A percentile compares a stretch with the other conserved stretches of the same genome.
phyloP scores from a whole-genome alignment of 2,888 invertebrate species.

The Pristionchus arcanus region DNA sequence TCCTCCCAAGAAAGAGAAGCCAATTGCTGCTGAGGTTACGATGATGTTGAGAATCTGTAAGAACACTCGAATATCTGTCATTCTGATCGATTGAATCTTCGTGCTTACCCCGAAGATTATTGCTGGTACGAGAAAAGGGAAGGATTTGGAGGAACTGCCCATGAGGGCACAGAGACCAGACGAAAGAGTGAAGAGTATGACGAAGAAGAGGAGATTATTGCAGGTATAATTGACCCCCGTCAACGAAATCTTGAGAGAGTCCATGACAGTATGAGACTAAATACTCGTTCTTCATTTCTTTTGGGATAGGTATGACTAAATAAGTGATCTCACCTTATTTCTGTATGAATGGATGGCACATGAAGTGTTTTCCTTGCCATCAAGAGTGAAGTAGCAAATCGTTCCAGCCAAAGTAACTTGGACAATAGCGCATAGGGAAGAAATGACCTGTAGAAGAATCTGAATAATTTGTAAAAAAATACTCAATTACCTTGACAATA shows the following conservation, averaged over 20 bases:
- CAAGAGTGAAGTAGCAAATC: not conserved
- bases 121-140: not conserved
- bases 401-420: not conserved
- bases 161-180: not conserved
- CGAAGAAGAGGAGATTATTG: not conserved
- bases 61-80: not conserved
- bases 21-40: not conserved
- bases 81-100: not conserved
- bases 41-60: not conserved
- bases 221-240: not conserved
- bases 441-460: not conserved
- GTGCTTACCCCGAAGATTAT: not conserved
- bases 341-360: not conserved
- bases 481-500: not conserved
- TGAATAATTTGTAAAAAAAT: not conserved
- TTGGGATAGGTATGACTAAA: not conserved
- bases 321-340: not conserved
- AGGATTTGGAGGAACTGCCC: conserved; percentile 20
- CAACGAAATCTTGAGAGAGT: not conserved
- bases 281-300: not conserved
- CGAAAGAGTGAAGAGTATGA: not conserved
- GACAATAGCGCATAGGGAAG: not conserved
- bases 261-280: not conserved
- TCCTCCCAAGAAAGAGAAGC: not conserved
- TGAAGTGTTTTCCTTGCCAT: not conserved